Evolutionary conservation across 2,797 vertebrate genomes (phyloP).

Genomic region (Ciconia nigra): DNA sequence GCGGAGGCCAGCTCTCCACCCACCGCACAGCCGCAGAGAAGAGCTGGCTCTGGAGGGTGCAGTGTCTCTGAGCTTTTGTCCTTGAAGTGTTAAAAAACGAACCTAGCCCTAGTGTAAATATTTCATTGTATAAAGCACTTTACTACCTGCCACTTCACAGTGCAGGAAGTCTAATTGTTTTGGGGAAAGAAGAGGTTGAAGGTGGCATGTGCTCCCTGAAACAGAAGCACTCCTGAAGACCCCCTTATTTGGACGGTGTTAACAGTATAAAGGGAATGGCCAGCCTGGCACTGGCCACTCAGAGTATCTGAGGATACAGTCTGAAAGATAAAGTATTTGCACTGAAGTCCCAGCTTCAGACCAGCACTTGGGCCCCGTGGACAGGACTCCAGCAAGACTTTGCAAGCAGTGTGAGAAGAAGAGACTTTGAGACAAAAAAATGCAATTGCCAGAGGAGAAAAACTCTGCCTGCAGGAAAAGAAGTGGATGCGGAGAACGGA

Average conservation of each 20-base stretch:
- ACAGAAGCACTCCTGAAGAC: conserved; percentile 59
- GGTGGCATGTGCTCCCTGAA: conserved; percentile 1
- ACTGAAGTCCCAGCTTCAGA: conserved; percentile 66
- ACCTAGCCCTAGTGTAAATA: conserved; percentile 65
- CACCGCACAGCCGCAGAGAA: conserved; percentile 23
- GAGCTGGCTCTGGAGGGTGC: conserved; percentile 8
- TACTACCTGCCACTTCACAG: conserved; percentile 70
- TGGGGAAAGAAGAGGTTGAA: conserved; percentile 48
- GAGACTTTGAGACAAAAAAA: conserved; percentile 52
- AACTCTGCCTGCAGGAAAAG: conserved; percentile 36
- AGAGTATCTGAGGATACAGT: conserved; percentile 40
- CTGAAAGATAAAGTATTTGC: conserved; percentile 61
- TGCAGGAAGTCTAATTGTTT: conserved; percentile 50
- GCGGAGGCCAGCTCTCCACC: neutral
- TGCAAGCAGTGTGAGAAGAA: neutral
- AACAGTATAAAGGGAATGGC: conserved; percentile 32
- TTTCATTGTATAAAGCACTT: conserved; percentile 83
- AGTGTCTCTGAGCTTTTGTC: conserved; percentile 32
- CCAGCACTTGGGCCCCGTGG: conserved; percentile 41
- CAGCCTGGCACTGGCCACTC: conserved; percentile 37
- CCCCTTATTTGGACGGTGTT: neutral
- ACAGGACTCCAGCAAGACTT: conserved; percentile 35
- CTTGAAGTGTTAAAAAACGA: conserved; percentile 54
- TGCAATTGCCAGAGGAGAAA: conserved; percentile 11
- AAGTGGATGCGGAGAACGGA: neutral